These are phyloP conservation scores for Poeciliopsis occidentalis DNA, from an alignment of 2,113 vertebrate species.

Conservation along the genomic window DNA sequence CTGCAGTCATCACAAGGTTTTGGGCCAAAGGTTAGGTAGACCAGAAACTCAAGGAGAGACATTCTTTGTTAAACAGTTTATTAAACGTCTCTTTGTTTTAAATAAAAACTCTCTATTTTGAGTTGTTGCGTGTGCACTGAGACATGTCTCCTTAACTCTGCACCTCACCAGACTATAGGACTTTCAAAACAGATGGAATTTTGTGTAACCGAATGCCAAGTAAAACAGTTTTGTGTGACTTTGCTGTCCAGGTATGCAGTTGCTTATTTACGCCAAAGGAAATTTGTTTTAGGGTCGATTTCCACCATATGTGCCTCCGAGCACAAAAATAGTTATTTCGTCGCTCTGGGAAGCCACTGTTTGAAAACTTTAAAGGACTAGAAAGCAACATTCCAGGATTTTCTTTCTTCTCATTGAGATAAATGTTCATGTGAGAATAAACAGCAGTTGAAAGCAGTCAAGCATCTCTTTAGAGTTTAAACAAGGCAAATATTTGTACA, in stretches of 20 bases:
- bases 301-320: conserved; percentile 53
- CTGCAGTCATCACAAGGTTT: conserved; percentile 36
- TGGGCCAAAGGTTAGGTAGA: conserved; percentile 12
- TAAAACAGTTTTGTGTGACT: conserved; percentile 35
- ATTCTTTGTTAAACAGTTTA: conserved; percentile 61
- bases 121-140: conserved; percentile 14
- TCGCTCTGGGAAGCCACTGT: conserved; percentile 33
- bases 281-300: conserved; percentile 67
- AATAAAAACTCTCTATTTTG: conserved; percentile 51
- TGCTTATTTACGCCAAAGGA: conserved; percentile 49
- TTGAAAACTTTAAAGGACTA: background rate
- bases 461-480: background rate
- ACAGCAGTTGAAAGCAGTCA: background rate
- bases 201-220: conserved; percentile 33
- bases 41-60: conserved; percentile 19
- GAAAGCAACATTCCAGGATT: background rate
- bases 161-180: background rate
- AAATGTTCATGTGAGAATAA: conserved; percentile 8
- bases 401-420: background rate
- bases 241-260: conserved; percentile 58
- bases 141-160: conserved; percentile 13
- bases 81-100: conserved; percentile 26
- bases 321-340: conserved; percentile 36
- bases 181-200: conserved; percentile 17
- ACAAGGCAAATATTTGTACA: background rate